phyloP scores from a whole-genome alignment of 30 jellyfish, hydroid and myxozoan species.

The Morbakka virulenta region DNA sequence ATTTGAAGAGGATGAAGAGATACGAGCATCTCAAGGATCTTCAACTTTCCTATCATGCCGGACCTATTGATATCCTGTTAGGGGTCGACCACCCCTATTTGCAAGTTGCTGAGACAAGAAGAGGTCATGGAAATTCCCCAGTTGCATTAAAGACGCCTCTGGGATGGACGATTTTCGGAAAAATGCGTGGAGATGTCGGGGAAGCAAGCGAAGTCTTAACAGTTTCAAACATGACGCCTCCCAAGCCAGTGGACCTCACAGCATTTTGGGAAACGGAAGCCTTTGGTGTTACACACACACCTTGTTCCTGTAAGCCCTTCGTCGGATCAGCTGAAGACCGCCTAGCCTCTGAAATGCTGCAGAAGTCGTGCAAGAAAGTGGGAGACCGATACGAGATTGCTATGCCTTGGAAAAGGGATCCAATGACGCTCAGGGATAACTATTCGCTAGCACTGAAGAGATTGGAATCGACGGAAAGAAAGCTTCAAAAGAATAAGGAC shows the following conservation, averaged over 20 bases:
- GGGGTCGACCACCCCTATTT: slow-evolving; percentile 64
- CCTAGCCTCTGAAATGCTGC: neutral
- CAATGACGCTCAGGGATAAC: slow-evolving; percentile 8
- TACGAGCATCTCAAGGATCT: no score
- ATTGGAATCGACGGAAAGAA: neutral
- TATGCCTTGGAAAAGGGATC: slow-evolving; percentile 37
- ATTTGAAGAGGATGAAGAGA: no score
- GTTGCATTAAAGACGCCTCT: slow-evolving; percentile 63
- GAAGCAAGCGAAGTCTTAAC: slow-evolving; percentile 15
- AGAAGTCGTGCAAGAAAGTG: neutral
- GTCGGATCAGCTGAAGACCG: no score
- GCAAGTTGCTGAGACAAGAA: slow-evolving; percentile 52
- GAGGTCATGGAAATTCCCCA: slow-evolving; percentile 37
- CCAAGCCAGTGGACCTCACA: slow-evolving; percentile 49
- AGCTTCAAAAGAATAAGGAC: slow-evolving; percentile 1
- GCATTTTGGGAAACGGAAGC: slow-evolving; percentile 60
- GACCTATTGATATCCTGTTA: slow-evolving; percentile 49
- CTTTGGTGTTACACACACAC: slow-evolving; percentile 41
- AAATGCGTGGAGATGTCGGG: slow-evolving; percentile 46
- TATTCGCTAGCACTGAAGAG: neutral
- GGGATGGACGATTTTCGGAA: slow-evolving; percentile 59
- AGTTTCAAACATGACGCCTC: slow-evolving; percentile 43
- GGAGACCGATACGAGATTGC: neutral
- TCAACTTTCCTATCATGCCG: no score
- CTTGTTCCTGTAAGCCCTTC: slow-evolving; percentile 20